A percentile compares a stretch with the other conserved stretches of the same genome.
phyloP scores from a whole-genome alignment of 2,888 invertebrate species.

The Operophtera brumata region DNA sequence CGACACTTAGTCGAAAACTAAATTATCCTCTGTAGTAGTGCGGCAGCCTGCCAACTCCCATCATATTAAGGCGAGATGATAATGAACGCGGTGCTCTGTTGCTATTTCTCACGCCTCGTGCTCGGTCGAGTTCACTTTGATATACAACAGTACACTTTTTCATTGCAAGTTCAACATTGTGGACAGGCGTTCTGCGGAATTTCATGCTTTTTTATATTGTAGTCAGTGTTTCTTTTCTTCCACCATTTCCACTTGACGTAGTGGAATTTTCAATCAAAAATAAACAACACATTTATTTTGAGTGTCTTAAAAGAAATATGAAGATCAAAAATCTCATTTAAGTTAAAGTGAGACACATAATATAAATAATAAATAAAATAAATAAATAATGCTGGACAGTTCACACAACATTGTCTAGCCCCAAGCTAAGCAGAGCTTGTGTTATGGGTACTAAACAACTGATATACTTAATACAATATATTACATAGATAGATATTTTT shows the following conservation, averaged over 20 bases:
- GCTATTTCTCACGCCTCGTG: slow-evolving; percentile 46
- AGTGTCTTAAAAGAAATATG: background rate
- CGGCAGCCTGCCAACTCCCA: slow-evolving; percentile 71
- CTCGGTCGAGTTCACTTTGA: slow-evolving; percentile 36
- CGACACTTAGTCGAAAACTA: slow-evolving; percentile 69
- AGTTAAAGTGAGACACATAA: no score
- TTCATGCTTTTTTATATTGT: slow-evolving; percentile 9
- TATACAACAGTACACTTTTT: slow-evolving; percentile 36
- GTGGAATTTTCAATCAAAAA: slow-evolving; percentile 3
- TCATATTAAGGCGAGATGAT: slow-evolving; percentile 72
- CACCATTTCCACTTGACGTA: slow-evolving; percentile 6
- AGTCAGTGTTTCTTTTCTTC: slow-evolving; percentile 4
- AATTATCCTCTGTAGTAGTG: slow-evolving; percentile 61
- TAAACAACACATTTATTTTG: background rate
- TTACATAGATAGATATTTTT: no score
- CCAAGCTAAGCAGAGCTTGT: no score
- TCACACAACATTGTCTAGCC: no score
- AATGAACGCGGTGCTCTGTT: slow-evolving; percentile 62
- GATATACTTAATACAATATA: no score
- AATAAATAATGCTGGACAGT: no score
- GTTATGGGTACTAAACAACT: no score
- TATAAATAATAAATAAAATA: no score
- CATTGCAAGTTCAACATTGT: slow-evolving; percentile 30
- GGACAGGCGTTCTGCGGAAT: slow-evolving; percentile 24
- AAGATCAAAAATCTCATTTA: no score